A percentile compares a stretch with the other conserved stretches of the same genome.
Evolutionary conservation across 2,888 invertebrate genomes (phyloP).

Genomic region (Rhagium mordax): DNA sequence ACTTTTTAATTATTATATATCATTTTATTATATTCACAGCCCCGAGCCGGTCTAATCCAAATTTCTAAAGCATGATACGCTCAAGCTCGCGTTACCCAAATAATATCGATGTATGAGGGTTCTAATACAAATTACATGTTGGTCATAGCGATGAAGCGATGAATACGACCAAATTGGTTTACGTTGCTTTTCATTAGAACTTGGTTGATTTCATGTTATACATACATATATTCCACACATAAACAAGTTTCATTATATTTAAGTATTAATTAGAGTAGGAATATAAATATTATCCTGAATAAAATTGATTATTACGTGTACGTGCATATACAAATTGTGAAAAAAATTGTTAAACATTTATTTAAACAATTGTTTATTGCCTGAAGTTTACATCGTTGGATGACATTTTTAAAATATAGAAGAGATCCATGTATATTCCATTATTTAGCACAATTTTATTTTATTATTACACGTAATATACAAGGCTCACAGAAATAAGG

Average conservation of each 20-base stretch:
- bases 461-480: no score
- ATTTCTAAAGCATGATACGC: background rate
- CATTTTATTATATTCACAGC: background rate
- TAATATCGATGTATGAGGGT: background rate
- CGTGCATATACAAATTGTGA: no score
- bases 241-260: background rate
- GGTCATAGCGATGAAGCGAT: background rate
- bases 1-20: background rate
- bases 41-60: background rate
- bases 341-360: no score
- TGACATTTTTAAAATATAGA: no score
- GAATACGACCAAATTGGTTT: constrained; percentile 6
- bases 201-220: background rate
- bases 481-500: no score
- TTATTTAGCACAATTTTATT: no score
- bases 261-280: background rate
- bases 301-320: background rate
- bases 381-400: no score
- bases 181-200: constrained; percentile 1
- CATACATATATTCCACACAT: background rate
- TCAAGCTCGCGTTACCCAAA: background rate
- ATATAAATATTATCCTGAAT: background rate
- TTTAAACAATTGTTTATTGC: no score
- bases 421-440: no score
- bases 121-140: constrained; percentile 11